Evolutionary conservation across 2,888 invertebrate species (phyloP).

Genomic region (Atrina japonica): DNA sequence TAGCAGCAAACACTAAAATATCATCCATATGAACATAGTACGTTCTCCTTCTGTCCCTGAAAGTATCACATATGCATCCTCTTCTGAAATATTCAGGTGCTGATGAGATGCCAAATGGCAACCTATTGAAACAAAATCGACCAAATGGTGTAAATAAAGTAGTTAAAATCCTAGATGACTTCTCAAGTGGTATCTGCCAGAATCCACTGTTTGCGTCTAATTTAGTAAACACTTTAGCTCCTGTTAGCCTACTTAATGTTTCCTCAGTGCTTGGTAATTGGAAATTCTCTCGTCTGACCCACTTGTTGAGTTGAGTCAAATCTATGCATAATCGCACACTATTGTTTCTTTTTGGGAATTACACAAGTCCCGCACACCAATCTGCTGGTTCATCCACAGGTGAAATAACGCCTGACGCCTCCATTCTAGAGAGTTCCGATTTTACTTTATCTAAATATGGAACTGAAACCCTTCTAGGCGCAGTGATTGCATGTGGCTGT

Average conservation of each 20-base stretch:
- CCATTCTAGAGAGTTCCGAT: slow-evolving; percentile 68
- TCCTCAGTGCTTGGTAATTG: slow-evolving; percentile 33
- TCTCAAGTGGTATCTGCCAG: slow-evolving; percentile 40
- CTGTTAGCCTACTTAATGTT: slow-evolving; percentile 11
- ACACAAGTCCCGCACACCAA: slow-evolving; percentile 47
- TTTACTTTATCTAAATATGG: slow-evolving; percentile 70
- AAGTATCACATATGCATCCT: slow-evolving; percentile 47
- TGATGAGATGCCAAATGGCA: slow-evolving; percentile 67
- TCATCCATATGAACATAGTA: slow-evolving; percentile 51
- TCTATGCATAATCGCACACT: slow-evolving; percentile 46
- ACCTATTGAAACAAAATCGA: slow-evolving; percentile 52
- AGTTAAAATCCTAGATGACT: slow-evolving; percentile 42
- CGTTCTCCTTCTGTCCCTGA: too few species aligned
- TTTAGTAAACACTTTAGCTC: slow-evolving; percentile 43
- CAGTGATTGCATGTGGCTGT: slow-evolving; percentile 61
- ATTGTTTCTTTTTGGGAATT: slow-evolving; percentile 45
- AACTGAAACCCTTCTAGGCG: slow-evolving; percentile 72
- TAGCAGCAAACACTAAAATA: slow-evolving; percentile 32
- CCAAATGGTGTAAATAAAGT: slow-evolving; percentile 66
- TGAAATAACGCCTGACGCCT: slow-evolving; percentile 43
- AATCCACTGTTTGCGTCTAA: slow-evolving; percentile 48
- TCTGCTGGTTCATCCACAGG: slow-evolving; percentile 46
- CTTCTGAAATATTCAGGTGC: slow-evolving; percentile 81
- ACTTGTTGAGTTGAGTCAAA: slow-evolving; percentile 43
- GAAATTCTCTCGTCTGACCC: slow-evolving; percentile 38